These are phyloP conservation scores for Petaurus breviceps DNA, from an alignment of 2,113 vertebrate genomes.

Conservation along the genomic window DNA sequence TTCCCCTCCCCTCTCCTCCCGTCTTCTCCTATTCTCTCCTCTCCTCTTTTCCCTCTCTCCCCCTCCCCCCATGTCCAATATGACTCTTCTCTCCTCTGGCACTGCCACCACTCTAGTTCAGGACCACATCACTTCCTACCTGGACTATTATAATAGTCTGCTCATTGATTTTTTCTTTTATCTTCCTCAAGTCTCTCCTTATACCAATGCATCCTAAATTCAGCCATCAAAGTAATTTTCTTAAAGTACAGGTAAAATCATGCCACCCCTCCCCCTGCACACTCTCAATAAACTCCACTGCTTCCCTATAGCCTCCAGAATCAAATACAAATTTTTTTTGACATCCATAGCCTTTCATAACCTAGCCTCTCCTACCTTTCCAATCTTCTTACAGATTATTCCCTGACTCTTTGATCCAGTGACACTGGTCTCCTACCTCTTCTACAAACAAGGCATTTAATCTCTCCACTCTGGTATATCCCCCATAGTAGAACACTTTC, in stretches of 20 bases:
- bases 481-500: not conserved
- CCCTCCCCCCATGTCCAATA: not conserved
- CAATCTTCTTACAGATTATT: not conserved
- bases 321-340: not conserved
- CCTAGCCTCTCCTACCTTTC: not conserved
- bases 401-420: not conserved
- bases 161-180: not conserved
- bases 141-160: not conserved
- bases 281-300: not conserved
- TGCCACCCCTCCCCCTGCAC: not conserved
- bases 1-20: too few relatives aligned
- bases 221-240: not conserved
- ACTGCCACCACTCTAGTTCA: not conserved
- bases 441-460: not conserved
- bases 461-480: not conserved
- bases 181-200: not conserved
- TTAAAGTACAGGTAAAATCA: not conserved
- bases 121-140: not conserved
- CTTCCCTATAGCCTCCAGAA: not conserved
- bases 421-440: not conserved
- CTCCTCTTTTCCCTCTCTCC: not conserved
- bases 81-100: not conserved
- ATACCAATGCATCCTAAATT: not conserved
- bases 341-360: not conserved
- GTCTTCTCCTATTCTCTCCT: too few relatives aligned